Evolutionary conservation across 2,888 invertebrate species (phyloP), one percentile per base, ranked within the genome.

Genomic region (Sicus ferrugineus): DNA sequence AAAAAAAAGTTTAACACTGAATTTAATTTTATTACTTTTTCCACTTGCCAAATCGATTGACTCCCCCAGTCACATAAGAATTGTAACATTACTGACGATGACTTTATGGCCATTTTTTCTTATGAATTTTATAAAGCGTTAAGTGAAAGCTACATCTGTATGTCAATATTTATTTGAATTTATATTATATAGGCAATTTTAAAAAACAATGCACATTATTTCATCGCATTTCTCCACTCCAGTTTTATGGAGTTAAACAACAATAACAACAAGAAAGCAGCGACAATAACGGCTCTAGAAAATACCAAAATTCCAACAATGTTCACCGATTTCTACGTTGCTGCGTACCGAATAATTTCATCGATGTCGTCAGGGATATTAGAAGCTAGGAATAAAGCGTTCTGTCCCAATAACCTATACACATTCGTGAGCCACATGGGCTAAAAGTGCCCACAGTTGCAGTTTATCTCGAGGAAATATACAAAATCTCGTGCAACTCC

Each of bases 1-100:
- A n/a, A 19, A 9, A 50, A 50, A n/a, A 54, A 23, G 21, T 23
- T 26, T 26, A 54, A 54, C 14, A 28, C 14, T 54, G 28, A 54
- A 54, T 54, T 54, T 54, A 54, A 54, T n/a, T 28, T 54, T 54
- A 54, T 54, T 26, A 54, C 28, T 23, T 54, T 54, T 54, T 54
- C 26, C 54, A 54, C 14, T 54, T 54, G 54, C 54, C 54, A 54
- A 54, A 54, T 54, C 50, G 50, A 50, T 50, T 50, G n/a, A 50
- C 54, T 54, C 54, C 54, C 21, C 54, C 54, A 54, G 54, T 54
- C 54, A 54, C 54, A 54, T 54, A 54, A 54, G 26, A 54, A 54
- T 16, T 54, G 21, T 23, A 54, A 54, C 54, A 54, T 54, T 54
- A 54, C 23, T 54, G 54, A 54, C 26, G 54, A 54, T 54, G 21